Evolutionary conservation across 1,140 invertebrate genomes (phyloP).

Genomic region (Drosophila chauvacae): DNA sequence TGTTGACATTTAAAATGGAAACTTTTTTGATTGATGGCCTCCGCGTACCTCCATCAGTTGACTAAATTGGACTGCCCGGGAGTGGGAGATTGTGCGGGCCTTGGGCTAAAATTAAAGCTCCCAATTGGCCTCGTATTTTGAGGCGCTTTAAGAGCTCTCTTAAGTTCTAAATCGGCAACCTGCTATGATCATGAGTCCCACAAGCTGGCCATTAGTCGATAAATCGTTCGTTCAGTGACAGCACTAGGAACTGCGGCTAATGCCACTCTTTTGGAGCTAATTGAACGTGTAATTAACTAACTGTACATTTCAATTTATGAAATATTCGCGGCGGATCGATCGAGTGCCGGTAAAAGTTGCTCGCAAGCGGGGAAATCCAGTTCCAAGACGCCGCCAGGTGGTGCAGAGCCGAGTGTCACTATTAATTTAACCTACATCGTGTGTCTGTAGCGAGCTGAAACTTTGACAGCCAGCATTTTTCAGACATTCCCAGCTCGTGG

Average conservation of each 20-base stretch:
- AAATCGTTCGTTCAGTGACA: constrained; percentile 65
- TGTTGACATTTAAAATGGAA: constrained; percentile 72
- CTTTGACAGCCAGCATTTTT: constrained; percentile 66
- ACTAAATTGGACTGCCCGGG: constrained; percentile 10
- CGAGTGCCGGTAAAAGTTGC: constrained; percentile 49
- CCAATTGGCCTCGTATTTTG: neutral
- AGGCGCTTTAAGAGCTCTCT: neutral
- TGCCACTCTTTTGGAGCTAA: constrained; percentile 70
- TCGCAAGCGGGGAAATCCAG: constrained; percentile 22
- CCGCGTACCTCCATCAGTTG: constrained; percentile 36
- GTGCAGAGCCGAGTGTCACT: constrained; percentile 67
- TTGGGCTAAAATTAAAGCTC: constrained; percentile 14
- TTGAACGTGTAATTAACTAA: constrained; percentile 81
- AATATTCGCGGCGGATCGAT: constrained; percentile 61
- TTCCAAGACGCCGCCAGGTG: constrained; percentile 63
- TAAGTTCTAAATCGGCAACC: neutral
- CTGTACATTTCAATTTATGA: constrained; percentile 82
- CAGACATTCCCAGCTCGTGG: constrained; percentile 24
- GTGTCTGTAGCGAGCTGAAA: constrained; percentile 49
- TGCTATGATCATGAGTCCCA: constrained; percentile 34
- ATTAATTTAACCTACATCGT: constrained; percentile 79
- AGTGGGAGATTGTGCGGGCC: constrained; percentile 13
- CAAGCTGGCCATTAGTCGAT: constrained; percentile 51
- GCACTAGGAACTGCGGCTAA: constrained; percentile 60
- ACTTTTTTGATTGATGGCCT: constrained; percentile 65